phyloP scores from a whole-genome alignment of 2,113 vertebrate genomes.

The Nesoenas mayeri region DNA sequence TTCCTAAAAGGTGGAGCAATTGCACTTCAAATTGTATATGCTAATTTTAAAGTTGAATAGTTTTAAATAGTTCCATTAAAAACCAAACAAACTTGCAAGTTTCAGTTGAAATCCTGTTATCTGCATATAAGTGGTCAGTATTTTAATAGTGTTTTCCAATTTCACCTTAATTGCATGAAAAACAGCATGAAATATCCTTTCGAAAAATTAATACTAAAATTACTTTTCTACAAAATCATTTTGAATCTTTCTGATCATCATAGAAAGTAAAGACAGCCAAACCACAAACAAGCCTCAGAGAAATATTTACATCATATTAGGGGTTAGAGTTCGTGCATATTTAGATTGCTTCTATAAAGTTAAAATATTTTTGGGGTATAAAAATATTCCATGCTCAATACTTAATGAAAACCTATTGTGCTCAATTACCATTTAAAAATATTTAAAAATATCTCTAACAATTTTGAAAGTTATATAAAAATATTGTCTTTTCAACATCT shows the following conservation, averaged over 20 bases:
- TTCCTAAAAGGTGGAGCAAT: not conserved
- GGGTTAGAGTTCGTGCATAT: not conserved
- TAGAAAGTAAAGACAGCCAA: not conserved
- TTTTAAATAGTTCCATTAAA: not conserved
- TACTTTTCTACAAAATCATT: not conserved
- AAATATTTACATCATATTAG: not conserved
- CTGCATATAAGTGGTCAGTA: not conserved
- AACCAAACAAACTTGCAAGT: not conserved
- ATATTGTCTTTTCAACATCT: not conserved
- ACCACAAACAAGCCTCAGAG: not conserved
- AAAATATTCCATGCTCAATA: not conserved
- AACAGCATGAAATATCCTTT: not conserved
- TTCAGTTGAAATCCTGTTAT: not conserved
- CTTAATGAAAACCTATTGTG: not conserved
- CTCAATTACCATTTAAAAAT: not conserved
- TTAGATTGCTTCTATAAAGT: not conserved
- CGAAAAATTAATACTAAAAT: not conserved
- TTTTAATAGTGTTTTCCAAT: not conserved
- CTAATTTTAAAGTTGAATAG: not conserved
- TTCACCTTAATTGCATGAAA: not conserved
- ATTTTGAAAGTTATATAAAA: not conserved
- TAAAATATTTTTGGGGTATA: not conserved
- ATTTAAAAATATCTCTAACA: not conserved
- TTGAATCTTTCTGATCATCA: not conserved
- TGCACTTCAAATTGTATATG: not conserved